Base-by-base conservation (phyloP, 2,888 invertebrate species). In the Heteromurus nitidus region DNA sequence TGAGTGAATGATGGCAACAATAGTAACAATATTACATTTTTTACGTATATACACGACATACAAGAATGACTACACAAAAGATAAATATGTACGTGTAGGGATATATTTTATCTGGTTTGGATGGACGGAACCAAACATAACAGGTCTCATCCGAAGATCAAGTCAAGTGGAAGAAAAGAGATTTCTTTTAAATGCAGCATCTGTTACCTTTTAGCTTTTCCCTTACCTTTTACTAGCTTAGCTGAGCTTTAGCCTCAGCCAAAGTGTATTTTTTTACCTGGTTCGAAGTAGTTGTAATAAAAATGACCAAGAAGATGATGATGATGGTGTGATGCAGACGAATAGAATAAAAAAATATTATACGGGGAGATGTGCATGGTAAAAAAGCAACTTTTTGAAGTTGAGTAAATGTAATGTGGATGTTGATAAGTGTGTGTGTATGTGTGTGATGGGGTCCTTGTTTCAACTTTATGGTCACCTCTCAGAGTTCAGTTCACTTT, bases 201-300 rank as follows among this genome's bases (percentile, higher is more conserved):
- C 67, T 58, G 58, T 70, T 79, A 79, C 77, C 64, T 70, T 53
- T 79, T 76, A 30, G 62, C 77, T 76, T 76, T 67, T n/a, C n/a
- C n/a, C n/a, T 28, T 75, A 76, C 68, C 69, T 79, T 70, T 79
- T 44, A 20, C n/a, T n/a, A 1, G 16, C 26, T 28, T 18, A 30
- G 65, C 55, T 53, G 26, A 64, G 31, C 62, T 30, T 69, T 28
- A 20, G 58, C 30, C 31, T 60, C 11, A 31, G 22, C 64, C 44
- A 44, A 22, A 55, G 55, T 22, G 30, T 30, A 24, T 18, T 64
- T 64, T 79, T 77, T 80, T 80, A 72, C 72, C 72, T 79, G 70
- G 70, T 79, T 79, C n/a, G n/a, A n/a, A 72, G 70, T 79, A 79
- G 65, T 72, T 72, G 72, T 79, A 79, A 79, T 72, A 79, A 77